These are phyloP conservation scores for Excalfactoria chinensis DNA, from an alignment of 2,113 vertebrate genomes.

Conservation along the genomic window DNA sequence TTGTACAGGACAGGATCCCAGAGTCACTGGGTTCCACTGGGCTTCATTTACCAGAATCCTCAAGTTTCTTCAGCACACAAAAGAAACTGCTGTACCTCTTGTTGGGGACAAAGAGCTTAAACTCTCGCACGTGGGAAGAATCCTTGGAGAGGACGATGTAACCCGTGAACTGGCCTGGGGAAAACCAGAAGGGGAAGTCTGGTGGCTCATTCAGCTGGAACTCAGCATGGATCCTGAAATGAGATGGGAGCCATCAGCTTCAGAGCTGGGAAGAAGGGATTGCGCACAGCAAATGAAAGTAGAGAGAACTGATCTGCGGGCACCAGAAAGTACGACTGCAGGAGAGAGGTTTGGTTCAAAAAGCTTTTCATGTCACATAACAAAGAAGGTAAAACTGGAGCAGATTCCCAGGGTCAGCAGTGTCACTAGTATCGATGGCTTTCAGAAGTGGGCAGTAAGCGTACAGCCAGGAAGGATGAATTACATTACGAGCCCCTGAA, in stretches of 20 bases:
- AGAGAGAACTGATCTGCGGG: not conserved
- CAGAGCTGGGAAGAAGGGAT: not conserved
- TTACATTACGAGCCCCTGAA: not conserved
- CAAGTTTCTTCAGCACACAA: not conserved
- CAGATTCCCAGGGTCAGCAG: not conserved
- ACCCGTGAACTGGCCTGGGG: constrained; percentile 94
- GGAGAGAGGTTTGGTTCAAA: not conserved
- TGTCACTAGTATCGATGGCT: not conserved
- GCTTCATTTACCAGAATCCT: not conserved
- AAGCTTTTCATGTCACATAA: not conserved
- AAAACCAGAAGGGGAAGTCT: constrained; percentile 98
- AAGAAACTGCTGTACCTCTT: constrained; percentile 80
- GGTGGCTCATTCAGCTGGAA: constrained; percentile 97
- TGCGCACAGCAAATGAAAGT: not conserved
- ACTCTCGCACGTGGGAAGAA: constrained; percentile 89
- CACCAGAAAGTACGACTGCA: not conserved
- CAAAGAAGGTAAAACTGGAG: not conserved
- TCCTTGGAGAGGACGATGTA: constrained; percentile 93
- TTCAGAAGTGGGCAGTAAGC: not conserved
- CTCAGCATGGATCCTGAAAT: constrained; percentile 92
- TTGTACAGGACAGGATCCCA: not conserved
- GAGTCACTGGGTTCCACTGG: not conserved
- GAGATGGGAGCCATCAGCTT: constrained; percentile 21
- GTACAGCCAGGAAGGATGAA: not conserved
- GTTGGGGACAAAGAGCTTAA: constrained; percentile 92